Evolutionary conservation across 1,140 invertebrate species (phyloP), one percentile per base, ranked within the genome.

Genomic region (Papilio polyxenes): DNA sequence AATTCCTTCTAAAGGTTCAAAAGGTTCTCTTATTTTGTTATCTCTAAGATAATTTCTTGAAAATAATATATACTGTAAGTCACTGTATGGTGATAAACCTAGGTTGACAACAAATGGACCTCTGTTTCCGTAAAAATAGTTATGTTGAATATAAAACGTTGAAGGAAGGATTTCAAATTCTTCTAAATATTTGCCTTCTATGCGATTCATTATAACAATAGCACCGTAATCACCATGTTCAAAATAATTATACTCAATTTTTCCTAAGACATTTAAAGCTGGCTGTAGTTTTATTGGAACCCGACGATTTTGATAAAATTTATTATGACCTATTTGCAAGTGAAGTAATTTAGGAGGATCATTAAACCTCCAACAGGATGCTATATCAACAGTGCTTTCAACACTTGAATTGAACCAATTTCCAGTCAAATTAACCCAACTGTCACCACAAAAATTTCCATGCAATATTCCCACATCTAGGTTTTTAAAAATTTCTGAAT

Each of bases 161-260:
- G 96, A 96, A 0, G 96, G 97, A 31, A 96, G 95, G 69, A 94
- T 96, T 95, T 96, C 96, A 88, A 96, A 95, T 88, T 96, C 95
- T 85, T 96, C 95, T 69, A 95, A 90, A 85, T 97, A 97, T 91
- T 98, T 97, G 84, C 96, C 96, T 86, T 96, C 92, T 48, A 97
- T 92, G 87, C 96, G 93, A 95, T 99, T 99, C 90, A 97, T 97
- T 51, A 99, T 97, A 49, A 98, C 96, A 48, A 99, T 95, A 20
- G 97, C 97, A 17, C 98, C 98, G 87, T 97, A 97, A 62, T 94
- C 93, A 49, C 99, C 98, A 75, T 97, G 96, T 69, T 95, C 95
- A 89, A 99, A 99, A 84, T 97, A 96, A 95, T 99, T 99, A 90
- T 97, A 97, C 88, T 98, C 98, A 75, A 99, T 97, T 62, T 95